Evolutionary conservation across 1,140 invertebrate species (phyloP), one percentile per base, ranked within the genome.

Genomic region (Galendromus occidentalis): DNA sequence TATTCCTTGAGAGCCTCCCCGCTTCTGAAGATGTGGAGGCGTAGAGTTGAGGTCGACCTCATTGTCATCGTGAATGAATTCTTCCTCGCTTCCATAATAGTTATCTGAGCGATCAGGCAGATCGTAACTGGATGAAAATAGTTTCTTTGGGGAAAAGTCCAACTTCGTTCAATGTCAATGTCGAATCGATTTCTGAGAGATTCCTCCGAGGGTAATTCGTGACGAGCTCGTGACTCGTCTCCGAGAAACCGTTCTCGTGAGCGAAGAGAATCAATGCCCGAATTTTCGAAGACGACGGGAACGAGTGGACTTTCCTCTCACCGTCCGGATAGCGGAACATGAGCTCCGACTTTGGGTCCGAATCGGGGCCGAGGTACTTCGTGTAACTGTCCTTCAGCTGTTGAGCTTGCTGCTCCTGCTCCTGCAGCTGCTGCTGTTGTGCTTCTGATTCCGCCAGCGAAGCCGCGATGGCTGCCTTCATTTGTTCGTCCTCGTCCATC

Each of bases 181-280:
- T 67, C 51, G 68, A 67, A 63, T 76, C 72, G 66, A 78, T 70
- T 29, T 74, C 68, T 9, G 75, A 75, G 17, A 79, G 66, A 28
- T 76, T 71, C 51, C 74, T 69, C 18, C 75, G 70, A 17, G 78
- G 79, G 69, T 77, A 80, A 68, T 78, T 78, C 66, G 78, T 79
- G 2, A 80, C 74, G 29, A 79, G 71, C 71, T 79, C 78, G 70
- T 75, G 78, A n/a, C 73, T 70, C 42, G 76, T 73, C 64, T 69
- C 71, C 41, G 70, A 67, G 67, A 71, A 80, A 7, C 78, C 78
- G 68, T 75, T 70, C 59, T 72, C 71, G 42, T 67, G 68, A 28
- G 77, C 72, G 70, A 72, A 79, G 28, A 74, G 66, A 28, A 75
- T 69, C 55, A 79, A 68, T 47, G 77, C 76, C 76, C 79, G 71